Conservation (phyloP, 1,140 invertebrate species). For the Antheraea pernyi region DNA sequence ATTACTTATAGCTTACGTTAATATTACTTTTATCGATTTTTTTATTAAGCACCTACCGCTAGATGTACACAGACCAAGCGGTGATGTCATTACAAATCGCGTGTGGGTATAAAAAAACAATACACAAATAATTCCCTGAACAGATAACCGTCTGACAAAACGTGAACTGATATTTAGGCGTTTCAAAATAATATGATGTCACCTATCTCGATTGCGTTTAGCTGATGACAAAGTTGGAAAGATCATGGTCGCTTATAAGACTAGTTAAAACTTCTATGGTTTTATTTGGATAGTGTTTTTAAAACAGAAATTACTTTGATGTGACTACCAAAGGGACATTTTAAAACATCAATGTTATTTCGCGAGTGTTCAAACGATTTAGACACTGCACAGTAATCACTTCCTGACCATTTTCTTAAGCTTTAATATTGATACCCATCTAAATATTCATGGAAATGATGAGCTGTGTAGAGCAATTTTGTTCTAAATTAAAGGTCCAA, state of each 20-base stretch:
- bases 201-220: neutral
- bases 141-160: conserved; percentile 16
- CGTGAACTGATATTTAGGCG: conserved; percentile 13
- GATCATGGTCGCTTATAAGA: neutral
- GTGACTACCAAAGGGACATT: too few relatives aligned
- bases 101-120: conserved; percentile 11
- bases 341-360: too few relatives aligned
- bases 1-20: too few relatives aligned
- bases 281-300: neutral
- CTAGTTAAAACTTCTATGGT: neutral
- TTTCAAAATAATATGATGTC: conserved; percentile 9
- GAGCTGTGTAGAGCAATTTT: too few relatives aligned
- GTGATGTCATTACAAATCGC: conserved; percentile 6
- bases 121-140: conserved; percentile 18
- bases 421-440: too few relatives aligned
- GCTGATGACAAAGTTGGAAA: neutral
- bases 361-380: too few relatives aligned
- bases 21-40: too few relatives aligned
- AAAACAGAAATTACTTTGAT: neutral
- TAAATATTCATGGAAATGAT: too few relatives aligned
- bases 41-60: too few relatives aligned
- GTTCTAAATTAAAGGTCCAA: too few relatives aligned
- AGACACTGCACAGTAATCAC: too few relatives aligned
- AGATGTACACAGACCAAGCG: neutral
- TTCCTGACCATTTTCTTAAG: too few relatives aligned